Evolutionary conservation across 2,113 vertebrate species (phyloP).

Genomic region (Tetrao urogallus): DNA sequence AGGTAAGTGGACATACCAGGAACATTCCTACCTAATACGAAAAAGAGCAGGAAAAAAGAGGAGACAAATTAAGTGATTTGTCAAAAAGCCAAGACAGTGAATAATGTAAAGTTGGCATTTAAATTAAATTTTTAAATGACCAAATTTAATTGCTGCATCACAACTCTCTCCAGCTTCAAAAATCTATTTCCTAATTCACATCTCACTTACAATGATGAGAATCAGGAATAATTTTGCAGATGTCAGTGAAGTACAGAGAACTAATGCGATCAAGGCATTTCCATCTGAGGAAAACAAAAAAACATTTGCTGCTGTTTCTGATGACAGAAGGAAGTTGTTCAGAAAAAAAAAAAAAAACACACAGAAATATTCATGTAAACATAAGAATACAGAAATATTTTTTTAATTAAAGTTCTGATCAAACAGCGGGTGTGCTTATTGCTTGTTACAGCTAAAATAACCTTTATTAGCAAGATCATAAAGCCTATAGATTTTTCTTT

Average conservation of each 20-base stretch:
- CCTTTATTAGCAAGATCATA: not conserved
- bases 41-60: not conserved
- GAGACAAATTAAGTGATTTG: not conserved
- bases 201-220: not conserved
- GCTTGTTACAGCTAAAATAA: not conserved
- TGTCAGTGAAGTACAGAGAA: not conserved
- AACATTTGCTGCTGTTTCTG: not conserved
- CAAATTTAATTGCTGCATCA: not conserved
- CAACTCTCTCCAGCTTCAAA: not conserved
- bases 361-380: not conserved
- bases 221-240: not conserved
- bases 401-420: not conserved
- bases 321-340: not conserved
- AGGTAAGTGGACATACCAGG: not conserved
- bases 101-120: not conserved
- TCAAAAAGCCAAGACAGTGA: not conserved
- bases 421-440: not conserved
- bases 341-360: slow-evolving; percentile 1
- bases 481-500: not conserved
- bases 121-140: not conserved
- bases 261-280: not conserved
- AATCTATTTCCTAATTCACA: not conserved
- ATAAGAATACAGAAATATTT: not conserved
- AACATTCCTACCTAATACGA: not conserved
- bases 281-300: not conserved